Base-by-base conservation (phyloP, 1,140 invertebrate species). In the Brachionus manjavacas region DNA sequence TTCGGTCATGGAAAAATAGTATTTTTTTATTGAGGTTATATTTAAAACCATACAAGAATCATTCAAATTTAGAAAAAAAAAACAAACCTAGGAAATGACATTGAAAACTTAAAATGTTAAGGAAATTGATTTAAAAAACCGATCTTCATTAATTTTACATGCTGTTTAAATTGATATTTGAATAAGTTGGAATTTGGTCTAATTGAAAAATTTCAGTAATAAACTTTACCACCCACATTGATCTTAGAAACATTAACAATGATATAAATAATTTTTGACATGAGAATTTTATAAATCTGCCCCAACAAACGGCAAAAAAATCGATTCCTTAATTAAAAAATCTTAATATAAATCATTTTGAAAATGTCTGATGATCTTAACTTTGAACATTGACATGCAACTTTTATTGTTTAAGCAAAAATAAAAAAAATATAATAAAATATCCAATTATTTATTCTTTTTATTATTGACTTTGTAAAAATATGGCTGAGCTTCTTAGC, bases 251-350 rank as follows among this genome's bases (percentile, higher is more conserved):
- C 20, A 31, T 72, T 39, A 72, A 72, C 14, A 4, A 72, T n/a
- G 31, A 72, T 41, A 72, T 72, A 41, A 72, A 72, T 72, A 72
- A 72, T 72, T 72, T 41, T 41, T 72, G 68, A 72, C 68, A 72
- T 72, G 68, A 72, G 68, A 72, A 68, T 64, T 14, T 28, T 64
- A 2, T 64, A 23, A 20, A 23, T 68, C 66, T 68, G 3, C 16
- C 9, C 31, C 0, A 68, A 68, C 28, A 68, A 68, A 68, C 52
- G 52, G 23, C 52, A 68, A 35, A 66, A 35, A 68, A 68, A 68
- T 68, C 31, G 66, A 68, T 68, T 68, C 25, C 8, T 68, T 68
- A 68, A 68, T 31, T 31, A 31, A 60, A 35, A 60, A 60, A 60
- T 60, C 52, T 25, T 20, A 60, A 60, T 60, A 60, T 60, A 60